Conservation (phyloP, 92 coral and sea anemone genomes). For the Actinostola sp. region DNA sequence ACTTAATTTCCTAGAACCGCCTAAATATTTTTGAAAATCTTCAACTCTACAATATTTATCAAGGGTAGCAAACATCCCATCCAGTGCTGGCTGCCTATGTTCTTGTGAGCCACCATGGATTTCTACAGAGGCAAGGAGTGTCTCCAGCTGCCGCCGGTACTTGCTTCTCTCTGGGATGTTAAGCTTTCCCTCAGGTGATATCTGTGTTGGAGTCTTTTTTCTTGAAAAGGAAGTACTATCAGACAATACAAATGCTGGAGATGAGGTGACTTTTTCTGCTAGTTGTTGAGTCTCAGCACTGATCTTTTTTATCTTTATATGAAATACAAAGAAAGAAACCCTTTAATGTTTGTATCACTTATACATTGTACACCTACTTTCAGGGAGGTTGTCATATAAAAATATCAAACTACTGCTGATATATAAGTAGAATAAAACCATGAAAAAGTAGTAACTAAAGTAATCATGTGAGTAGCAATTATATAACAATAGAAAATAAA, state of each 20-base stretch:
- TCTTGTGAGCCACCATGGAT: slow-evolving; percentile 62
- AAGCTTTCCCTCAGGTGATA: slow-evolving; percentile 33
- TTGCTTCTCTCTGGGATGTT: slow-evolving; percentile 50
- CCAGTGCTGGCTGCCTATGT: slow-evolving; percentile 61
- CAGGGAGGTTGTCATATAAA: no score
- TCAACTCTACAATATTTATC: slow-evolving; percentile 48
- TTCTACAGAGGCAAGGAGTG: slow-evolving; percentile 61
- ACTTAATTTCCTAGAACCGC: slow-evolving; percentile 26
- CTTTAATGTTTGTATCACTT: not conserved
- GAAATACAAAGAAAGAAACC: not conserved
- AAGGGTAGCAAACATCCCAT: slow-evolving; percentile 66
- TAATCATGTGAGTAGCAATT: no score
- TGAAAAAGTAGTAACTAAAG: no score
- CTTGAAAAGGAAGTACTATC: slow-evolving; percentile 22
- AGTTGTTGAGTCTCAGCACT: not conserved
- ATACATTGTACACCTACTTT: no score
- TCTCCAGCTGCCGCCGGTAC: slow-evolving; percentile 63
- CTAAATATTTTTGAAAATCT: slow-evolving; percentile 27
- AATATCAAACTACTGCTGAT: no score
- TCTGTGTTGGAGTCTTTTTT: slow-evolving; percentile 44
- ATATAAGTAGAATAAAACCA: no score
- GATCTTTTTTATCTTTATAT: not conserved
- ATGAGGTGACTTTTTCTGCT: not conserved
- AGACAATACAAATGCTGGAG: not conserved
- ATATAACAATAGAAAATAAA: no score